These are phyloP conservation scores for Rhyacophila brunnea DNA, from an alignment of 1,140 invertebrate genomes.

Conservation along the genomic window DNA sequence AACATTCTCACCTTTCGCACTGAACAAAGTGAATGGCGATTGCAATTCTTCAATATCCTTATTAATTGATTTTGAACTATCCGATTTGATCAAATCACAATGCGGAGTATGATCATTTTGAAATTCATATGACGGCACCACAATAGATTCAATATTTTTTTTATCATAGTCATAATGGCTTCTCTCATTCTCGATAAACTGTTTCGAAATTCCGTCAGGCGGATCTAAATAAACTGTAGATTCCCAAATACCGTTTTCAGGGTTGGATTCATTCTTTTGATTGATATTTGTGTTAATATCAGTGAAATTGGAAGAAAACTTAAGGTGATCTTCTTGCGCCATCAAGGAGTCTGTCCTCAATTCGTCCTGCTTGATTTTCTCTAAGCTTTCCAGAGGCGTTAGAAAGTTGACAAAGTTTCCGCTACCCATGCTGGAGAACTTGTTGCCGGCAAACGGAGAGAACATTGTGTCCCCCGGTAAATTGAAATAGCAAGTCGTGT, in stretches of 20 bases:
- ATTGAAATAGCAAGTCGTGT: constrained; percentile 12
- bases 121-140: neutral
- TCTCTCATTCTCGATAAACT: too few relatives aligned
- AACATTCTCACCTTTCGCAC: neutral
- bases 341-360: neutral
- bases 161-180: neutral
- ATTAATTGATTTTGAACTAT: constrained; percentile 5
- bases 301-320: constrained; percentile 55
- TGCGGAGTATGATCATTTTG: neutral
- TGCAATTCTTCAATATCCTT: too few relatives aligned
- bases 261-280: neutral
- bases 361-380: neutral
- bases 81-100: neutral
- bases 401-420: too few relatives aligned
- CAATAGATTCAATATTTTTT: neutral
- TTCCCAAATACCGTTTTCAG: constrained; percentile 9
- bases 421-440: too few relatives aligned
- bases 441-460: neutral
- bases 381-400: neutral
- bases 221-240: constrained; percentile 16
- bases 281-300: constrained; percentile 43
- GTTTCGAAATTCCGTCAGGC: neutral
- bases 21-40: neutral
- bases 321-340: constrained; percentile 48
- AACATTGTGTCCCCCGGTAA: constrained; percentile 2